Evolutionary conservation across 2,888 invertebrate species (phyloP).

Genomic region (Drosophila infuscata): DNA sequence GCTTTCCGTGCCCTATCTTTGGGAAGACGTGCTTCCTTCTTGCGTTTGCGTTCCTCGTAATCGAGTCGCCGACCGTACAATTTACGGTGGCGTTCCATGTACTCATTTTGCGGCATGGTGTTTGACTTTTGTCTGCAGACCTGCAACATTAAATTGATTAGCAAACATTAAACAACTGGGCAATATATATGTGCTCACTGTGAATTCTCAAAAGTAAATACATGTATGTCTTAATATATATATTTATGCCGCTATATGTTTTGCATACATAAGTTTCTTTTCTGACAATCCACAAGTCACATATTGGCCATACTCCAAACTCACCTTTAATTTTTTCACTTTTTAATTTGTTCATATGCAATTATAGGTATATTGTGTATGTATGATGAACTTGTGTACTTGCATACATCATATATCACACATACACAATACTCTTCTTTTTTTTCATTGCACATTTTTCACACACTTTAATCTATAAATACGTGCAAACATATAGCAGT

Average conservation of each 20-base stretch:
- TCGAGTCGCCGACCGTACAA: constrained; percentile 98
- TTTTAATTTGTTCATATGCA: background rate
- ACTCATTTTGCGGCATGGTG: constrained; percentile 99
- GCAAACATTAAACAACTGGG: constrained; percentile 9
- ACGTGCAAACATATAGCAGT: background rate
- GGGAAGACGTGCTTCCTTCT: constrained; percentile 97
- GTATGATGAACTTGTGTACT: background rate
- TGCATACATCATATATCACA: background rate
- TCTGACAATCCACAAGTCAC: constrained; percentile 54
- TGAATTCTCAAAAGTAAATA: constrained; percentile 47
- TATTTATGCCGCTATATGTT: constrained; percentile 26
- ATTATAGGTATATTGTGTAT: background rate
- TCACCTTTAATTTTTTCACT: constrained; percentile 28
- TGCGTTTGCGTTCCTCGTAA: constrained; percentile 98
- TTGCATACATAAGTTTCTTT: constrained; percentile 29
- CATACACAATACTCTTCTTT: background rate
- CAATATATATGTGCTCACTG: constrained; percentile 44
- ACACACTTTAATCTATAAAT: background rate
- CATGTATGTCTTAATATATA: constrained; percentile 8
- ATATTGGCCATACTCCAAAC: constrained; percentile 29
- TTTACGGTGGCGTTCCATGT: constrained; percentile 99
- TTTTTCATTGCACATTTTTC: constrained; percentile 10
- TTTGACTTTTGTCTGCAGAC: constrained; percentile 21
- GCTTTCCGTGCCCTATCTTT: constrained; percentile 97
- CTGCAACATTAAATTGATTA: constrained; percentile 48